These are phyloP conservation scores for Ptychobarbus kaznakovi DNA, from an alignment of 2,797 vertebrate species.

Conservation along the genomic window DNA sequence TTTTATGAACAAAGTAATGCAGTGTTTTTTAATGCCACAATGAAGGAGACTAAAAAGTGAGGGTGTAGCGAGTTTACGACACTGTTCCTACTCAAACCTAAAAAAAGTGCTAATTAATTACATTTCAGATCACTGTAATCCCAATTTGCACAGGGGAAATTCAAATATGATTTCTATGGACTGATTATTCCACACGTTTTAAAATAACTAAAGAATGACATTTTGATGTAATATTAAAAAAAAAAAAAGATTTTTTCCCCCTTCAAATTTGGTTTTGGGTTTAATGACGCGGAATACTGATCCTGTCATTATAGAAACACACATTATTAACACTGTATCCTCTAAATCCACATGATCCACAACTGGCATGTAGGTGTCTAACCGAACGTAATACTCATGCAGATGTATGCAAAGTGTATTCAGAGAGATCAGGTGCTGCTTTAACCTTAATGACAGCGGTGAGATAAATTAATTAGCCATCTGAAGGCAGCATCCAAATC, in stretches of 20 bases:
- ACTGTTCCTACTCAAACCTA: constrained; percentile 55
- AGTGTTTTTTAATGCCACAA: constrained; percentile 75
- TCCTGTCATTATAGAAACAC: constrained; percentile 54
- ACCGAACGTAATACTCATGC: constrained; percentile 76
- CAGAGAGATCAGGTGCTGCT: constrained; percentile 82
- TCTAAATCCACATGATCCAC: constrained; percentile 63
- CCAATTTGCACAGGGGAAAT: constrained; percentile 63
- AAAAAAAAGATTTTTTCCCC: background rate
- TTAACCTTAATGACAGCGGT: constrained; percentile 85
- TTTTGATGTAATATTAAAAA: constrained; percentile 7
- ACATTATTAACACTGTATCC: constrained; percentile 60
- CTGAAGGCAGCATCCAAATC: constrained; percentile 82
- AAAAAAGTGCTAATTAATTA: constrained; percentile 43
- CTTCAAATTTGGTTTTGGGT: constrained; percentile 56
- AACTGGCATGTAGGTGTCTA: constrained; percentile 66
- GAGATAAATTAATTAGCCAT: constrained; percentile 86
- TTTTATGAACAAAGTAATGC: constrained; percentile 94
- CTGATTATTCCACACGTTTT: background rate
- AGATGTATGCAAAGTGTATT: constrained; percentile 84
- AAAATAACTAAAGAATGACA: constrained; percentile 13
- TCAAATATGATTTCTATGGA: constrained; percentile 44
- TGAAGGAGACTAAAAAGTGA: constrained; percentile 70
- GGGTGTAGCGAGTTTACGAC: constrained; percentile 46
- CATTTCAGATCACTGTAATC: constrained; percentile 29
- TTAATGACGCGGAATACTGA: constrained; percentile 55